Evolutionary conservation across 2,113 vertebrate species (phyloP).

Genomic region (Prochilodus magdalenae): DNA sequence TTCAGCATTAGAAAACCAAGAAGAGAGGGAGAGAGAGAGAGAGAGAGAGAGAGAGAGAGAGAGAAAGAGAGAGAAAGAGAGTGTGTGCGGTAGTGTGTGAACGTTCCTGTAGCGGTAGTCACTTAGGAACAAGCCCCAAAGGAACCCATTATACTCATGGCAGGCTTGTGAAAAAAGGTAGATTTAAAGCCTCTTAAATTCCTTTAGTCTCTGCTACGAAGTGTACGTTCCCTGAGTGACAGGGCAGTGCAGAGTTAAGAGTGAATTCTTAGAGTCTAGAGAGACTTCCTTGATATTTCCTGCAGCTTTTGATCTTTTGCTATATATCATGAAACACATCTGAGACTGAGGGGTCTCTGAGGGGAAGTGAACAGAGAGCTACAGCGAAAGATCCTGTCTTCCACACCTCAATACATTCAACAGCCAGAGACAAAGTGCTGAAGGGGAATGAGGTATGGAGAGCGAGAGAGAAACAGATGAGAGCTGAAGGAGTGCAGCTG

Average conservation of each 20-base stretch:
- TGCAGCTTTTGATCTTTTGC: background rate
- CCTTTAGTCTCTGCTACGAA: slow-evolving; percentile 1
- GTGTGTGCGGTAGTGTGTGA: background rate
- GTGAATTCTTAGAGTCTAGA: background rate
- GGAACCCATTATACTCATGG: slow-evolving; percentile 7
- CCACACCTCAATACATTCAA: background rate
- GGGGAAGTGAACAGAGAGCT: slow-evolving; percentile 11
- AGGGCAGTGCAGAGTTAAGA: background rate
- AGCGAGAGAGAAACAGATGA: background rate
- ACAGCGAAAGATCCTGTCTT: background rate
- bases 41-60: too few species aligned
- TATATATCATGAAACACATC: background rate
- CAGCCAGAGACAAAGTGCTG: background rate
- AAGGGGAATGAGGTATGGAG: background rate
- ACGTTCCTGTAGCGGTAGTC: background rate
- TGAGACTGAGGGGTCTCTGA: background rate
- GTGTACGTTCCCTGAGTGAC: background rate
- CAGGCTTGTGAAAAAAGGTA: background rate
- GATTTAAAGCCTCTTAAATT: slow-evolving; percentile 8
- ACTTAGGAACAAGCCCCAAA: background rate
- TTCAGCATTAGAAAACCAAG: background rate
- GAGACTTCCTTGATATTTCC: slow-evolving; percentile 20
- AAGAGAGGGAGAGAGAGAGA: background rate
- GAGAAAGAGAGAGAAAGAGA: too few species aligned
- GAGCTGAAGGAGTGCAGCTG: background rate